phyloP scores from a whole-genome alignment of 37 sponge, comb jelly and placozoan species.

The Beroe ovata region DNA sequence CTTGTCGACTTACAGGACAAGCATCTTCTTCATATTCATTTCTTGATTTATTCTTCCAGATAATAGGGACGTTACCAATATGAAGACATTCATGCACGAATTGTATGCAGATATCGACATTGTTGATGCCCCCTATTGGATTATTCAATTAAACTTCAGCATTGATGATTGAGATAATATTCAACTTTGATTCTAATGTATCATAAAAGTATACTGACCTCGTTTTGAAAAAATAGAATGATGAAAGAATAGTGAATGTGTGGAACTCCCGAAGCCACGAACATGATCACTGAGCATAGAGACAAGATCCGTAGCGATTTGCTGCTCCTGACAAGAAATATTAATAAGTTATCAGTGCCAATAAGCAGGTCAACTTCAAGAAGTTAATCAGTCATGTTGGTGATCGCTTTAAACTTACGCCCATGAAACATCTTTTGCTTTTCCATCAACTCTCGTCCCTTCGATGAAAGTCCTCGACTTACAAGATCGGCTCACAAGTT shows the following conservation, averaged over 20 bases:
- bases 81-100: slow-evolving; percentile 46
- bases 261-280: slow-evolving; percentile 14
- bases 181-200: neutral
- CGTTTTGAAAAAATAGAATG: slow-evolving; percentile 23
- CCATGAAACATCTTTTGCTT: neutral
- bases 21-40: neutral
- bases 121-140: neutral
- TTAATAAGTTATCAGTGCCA: no score
- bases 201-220: neutral
- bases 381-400: no score
- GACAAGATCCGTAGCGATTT: neutral
- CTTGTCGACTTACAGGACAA: slow-evolving; percentile 25
- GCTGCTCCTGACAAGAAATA: neutral
- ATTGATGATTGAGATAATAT: neutral
- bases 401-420: neutral
- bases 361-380: no score
- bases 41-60: neutral
- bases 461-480: no score
- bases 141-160: neutral
- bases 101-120: slow-evolving; percentile 4
- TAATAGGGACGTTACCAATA: slow-evolving; percentile 7
- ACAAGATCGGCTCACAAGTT: no score
- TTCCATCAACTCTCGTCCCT: no score
- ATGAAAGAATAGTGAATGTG: slow-evolving; percentile 19
- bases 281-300: neutral